Base-by-base conservation (phyloP, 2,113 vertebrate genomes). In the Irena cyanogastra region DNA sequence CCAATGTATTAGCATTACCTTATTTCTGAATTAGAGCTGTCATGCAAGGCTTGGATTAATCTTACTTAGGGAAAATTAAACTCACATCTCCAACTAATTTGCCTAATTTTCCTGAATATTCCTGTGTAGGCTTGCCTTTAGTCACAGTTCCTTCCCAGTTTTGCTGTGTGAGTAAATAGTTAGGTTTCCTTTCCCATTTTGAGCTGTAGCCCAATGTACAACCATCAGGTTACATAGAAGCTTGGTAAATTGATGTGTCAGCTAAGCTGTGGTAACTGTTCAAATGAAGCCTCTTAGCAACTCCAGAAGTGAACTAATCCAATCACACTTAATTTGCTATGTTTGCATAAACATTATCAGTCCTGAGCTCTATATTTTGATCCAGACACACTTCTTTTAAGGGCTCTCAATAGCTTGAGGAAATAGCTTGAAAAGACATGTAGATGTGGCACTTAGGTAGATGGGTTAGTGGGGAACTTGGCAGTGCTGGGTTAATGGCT, bases 41-140 rank as follows among this genome's bases (percentile, higher is more conserved):
- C 71, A 77, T 28, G 42, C 27, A 87, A 85, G n/a, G 23, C 37
- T 83, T 77, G 84, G 90, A 90, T 93, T 87, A 80, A 69, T 85
- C 76, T 86, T 79, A 57, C 75, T 66, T 60, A 86, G 30, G 45
- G 70, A 95, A 91, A 88, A 93, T 74, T 74, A 80, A 91, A 94
- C 28, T 83, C 44, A 28, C 39, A 90, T 83, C 71, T 94, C 83
- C 71, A 94, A 61, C 56, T 47, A 79, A 93, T 94, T 89, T 87
- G 78, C 66, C 44, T 90, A 85, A 91, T 89, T 93, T 91, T 91
- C 64, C 33, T 83, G 70, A 85, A 79, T 83, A 57, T 61, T 95
- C 83, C 52, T 93, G 95, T 87, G 44, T 18, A 90, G 93, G 93
- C 95, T 86, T 95, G 95, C 52, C 76, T 86, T 86, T 86, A 85